Conservation (phyloP, 2,888 invertebrate genomes). For the Aplocera efformata region DNA sequence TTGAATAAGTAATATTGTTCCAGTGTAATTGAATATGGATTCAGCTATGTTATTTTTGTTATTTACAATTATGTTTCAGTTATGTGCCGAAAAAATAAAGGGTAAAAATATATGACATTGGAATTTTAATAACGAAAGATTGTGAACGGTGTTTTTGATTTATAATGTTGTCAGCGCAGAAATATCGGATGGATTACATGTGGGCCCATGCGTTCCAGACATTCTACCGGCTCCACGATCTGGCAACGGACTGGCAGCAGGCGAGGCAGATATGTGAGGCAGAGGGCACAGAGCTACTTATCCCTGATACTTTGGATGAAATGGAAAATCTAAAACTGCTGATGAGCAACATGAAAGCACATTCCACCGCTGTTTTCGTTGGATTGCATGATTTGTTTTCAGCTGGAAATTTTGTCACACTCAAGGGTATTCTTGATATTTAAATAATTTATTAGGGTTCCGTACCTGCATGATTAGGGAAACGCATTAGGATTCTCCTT, state of each 20-base stretch:
- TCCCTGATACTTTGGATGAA: constrained; percentile 44
- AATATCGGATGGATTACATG: constrained; percentile 52
- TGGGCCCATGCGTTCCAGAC: constrained; percentile 47
- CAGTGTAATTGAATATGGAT: constrained; percentile 17
- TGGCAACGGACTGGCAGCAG: constrained; percentile 46
- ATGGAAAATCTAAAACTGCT: constrained; percentile 50
- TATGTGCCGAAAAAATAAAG: constrained; percentile 21
- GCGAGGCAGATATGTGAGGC: constrained; percentile 50
- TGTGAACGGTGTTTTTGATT: constrained; percentile 14
- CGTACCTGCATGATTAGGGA: no score
- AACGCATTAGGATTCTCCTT: no score
- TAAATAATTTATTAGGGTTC: background rate
- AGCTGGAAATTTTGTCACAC: constrained; percentile 44
- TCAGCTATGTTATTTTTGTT: constrained; percentile 25
- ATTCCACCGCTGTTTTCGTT: constrained; percentile 46
- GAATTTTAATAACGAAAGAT: constrained; percentile 20
- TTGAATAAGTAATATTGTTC: constrained; percentile 21
- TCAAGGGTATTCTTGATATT: constrained; percentile 34
- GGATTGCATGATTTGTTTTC: constrained; percentile 50
- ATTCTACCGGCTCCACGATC: constrained; percentile 48
- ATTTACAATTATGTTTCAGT: constrained; percentile 21
- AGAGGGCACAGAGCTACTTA: constrained; percentile 45
- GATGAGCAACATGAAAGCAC: constrained; percentile 51
- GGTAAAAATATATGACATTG: constrained; percentile 25
- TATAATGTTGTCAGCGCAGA: constrained; percentile 38